Evolutionary conservation across 2,888 invertebrate species (phyloP).

Genomic region (Melikaiella ostensackeni): DNA sequence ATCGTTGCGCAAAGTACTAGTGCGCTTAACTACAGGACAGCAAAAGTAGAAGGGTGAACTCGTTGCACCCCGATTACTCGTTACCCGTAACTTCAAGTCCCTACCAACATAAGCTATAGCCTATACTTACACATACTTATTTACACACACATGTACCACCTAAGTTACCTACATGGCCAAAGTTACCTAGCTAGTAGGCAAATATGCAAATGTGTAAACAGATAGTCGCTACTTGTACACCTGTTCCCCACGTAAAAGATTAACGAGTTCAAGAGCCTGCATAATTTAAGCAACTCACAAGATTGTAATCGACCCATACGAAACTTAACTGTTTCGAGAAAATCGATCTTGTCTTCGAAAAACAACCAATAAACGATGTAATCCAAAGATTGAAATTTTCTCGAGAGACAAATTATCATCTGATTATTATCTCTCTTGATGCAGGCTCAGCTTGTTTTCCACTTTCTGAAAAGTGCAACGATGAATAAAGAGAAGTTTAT

Average conservation of each 20-base stretch:
- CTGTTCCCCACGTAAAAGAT: background rate
- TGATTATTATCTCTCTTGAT: background rate
- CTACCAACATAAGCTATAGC: background rate
- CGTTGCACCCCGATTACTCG: background rate
- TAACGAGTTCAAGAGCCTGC: background rate
- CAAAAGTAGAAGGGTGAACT: slow-evolving; percentile 6
- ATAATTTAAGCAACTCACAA: background rate
- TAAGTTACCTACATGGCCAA: no score
- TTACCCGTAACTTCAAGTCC: background rate
- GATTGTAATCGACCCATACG: background rate
- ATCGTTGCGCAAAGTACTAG: background rate
- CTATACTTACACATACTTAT: no score
- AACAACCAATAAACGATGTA: background rate
- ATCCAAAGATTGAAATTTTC: background rate
- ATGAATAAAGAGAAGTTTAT: no score
- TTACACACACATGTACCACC: no score
- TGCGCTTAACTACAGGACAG: background rate
- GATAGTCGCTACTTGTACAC: background rate
- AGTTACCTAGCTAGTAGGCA: no score
- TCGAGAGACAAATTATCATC: background rate
- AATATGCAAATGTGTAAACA: background rate
- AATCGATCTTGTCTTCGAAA: background rate
- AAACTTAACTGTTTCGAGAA: background rate
- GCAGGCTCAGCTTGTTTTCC: background rate
- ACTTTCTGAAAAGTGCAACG: background rate